phyloP scores from a whole-genome alignment of 2,888 invertebrate species.

The Dolichopus griseipennis region DNA sequence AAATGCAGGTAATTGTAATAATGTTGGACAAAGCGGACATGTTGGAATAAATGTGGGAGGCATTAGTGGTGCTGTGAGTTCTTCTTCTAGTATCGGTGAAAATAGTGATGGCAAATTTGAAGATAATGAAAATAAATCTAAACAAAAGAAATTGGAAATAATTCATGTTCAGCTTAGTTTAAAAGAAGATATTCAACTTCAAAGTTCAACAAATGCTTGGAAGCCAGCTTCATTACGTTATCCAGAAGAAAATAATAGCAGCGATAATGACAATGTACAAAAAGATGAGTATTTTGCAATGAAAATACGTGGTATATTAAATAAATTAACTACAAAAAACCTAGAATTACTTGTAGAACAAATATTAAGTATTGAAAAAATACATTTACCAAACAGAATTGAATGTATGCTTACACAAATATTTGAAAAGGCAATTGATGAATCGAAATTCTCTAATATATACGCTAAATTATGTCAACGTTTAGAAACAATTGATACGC shows the following conservation, averaged over 20 bases:
- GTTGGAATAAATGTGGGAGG: too few species aligned
- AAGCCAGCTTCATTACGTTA: slow-evolving; percentile 49
- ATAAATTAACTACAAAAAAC: slow-evolving; percentile 86
- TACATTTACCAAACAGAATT: slow-evolving; percentile 64
- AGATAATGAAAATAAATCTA: slow-evolving; percentile 17
- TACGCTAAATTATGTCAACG: slow-evolving; percentile 76
- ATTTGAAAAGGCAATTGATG: slow-evolving; percentile 86
- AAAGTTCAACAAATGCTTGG: slow-evolving; percentile 80
- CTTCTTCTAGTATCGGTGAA: too few species aligned
- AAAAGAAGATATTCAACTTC: slow-evolving; percentile 66
- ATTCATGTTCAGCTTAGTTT: slow-evolving; percentile 54
- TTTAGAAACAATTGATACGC: slow-evolving; percentile 41
- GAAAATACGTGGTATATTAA: slow-evolving; percentile 72
- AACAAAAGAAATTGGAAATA: slow-evolving; percentile 46
- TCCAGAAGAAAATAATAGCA: neutral
- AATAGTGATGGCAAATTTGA: slow-evolving; percentile 16
- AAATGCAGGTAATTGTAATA: too few species aligned
- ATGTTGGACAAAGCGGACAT: too few species aligned
- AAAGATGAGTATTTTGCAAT: slow-evolving; percentile 56
- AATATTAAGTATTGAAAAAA: slow-evolving; percentile 56
- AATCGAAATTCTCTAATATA: slow-evolving; percentile 78
- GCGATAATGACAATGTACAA: slow-evolving; percentile 9
- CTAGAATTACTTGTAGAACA: slow-evolving; percentile 67
- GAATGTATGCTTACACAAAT: slow-evolving; percentile 73
- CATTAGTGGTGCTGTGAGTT: too few species aligned